Evolutionary conservation across 2,888 invertebrate species (phyloP), one percentile per base, ranked within the genome.

Genomic region (Diabrotica balteata): DNA sequence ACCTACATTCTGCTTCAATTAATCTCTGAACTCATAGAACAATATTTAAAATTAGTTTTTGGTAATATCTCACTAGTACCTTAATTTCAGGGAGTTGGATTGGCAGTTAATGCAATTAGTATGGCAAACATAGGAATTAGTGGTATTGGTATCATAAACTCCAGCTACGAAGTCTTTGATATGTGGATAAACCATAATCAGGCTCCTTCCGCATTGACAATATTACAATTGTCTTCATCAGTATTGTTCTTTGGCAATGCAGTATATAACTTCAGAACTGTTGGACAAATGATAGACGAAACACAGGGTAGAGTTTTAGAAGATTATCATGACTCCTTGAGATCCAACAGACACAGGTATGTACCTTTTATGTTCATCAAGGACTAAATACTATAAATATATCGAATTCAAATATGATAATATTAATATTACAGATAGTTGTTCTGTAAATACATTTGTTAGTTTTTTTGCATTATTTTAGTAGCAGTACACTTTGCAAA

Each of bases 291-390:
- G n/a, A 62, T 82, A 17, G 86, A 88, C 63, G 88, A 89, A 63
- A 84, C 87, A 0, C 88, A 89, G 73, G 84, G 86, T 1, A 84
- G 82, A 54, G 80, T 85, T 22, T 84, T 89, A 75, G 85, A 86
- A 66, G 86, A 87, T 32, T 87, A 87, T 73, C 82, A 87, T 2
- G 77, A 84, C 7, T 85, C 85, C 2, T 82, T 89, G 1, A 80
- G 87, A 47, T 88, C 88, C 69, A 88, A 88, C 73, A 82, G 86
- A 50, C 88, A 88, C 74, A 79, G 81, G 81, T 81, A 73, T 2
- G 32, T 32, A 32, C 0, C 32, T 32, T 32, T 32, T 4, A 32
- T 32, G 1, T 32, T 32, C 32, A 4, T 32, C 4, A 5, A 2
- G 32, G 2, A 2, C 32, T 32, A 32, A 1, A 32, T 32, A 2